A percentile compares a stretch with the other conserved stretches of the same genome.
These are phyloP conservation scores for Aspidapion aeneum DNA, from an alignment of 2,888 invertebrate species.

Conservation along the genomic window DNA sequence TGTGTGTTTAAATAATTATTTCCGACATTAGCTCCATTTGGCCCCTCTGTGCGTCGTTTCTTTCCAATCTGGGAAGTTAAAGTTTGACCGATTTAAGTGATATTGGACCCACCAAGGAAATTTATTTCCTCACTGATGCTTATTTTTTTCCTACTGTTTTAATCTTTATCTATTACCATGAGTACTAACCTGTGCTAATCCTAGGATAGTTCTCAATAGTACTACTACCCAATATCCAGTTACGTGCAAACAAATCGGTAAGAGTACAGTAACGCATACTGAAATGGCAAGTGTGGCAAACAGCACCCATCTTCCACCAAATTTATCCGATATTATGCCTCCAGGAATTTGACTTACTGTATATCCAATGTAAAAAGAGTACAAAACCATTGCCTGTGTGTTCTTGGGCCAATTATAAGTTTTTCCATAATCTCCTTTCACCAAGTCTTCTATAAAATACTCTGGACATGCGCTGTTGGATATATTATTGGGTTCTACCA, in stretches of 20 bases:
- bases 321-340: conserved; percentile 71
- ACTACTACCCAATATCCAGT: conserved; percentile 66
- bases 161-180: no score
- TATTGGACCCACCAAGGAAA: no score
- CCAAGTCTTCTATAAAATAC: background rate
- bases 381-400: conserved; percentile 70
- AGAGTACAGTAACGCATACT: conserved; percentile 72
- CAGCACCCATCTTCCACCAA: conserved; percentile 79
- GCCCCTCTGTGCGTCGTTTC: no score
- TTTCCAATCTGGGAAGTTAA: no score
- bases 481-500: conserved; percentile 32
- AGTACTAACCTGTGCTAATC: conserved; percentile 54
- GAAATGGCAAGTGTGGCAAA: conserved; percentile 77
- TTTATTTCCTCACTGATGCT: no score
- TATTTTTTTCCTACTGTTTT: no score
- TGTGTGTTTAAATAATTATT: no score
- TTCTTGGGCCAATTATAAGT: conserved; percentile 61
- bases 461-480: conserved; percentile 13
- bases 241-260: conserved; percentile 60
- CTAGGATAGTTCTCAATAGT: conserved; percentile 66
- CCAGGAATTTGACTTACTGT: conserved; percentile 79
- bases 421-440: background rate
- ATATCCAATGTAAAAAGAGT: conserved; percentile 84
- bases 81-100: no score
- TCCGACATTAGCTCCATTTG: no score